Evolutionary conservation across 2,888 invertebrate genomes (phyloP).

Genomic region (Parasteatoda lunata): DNA sequence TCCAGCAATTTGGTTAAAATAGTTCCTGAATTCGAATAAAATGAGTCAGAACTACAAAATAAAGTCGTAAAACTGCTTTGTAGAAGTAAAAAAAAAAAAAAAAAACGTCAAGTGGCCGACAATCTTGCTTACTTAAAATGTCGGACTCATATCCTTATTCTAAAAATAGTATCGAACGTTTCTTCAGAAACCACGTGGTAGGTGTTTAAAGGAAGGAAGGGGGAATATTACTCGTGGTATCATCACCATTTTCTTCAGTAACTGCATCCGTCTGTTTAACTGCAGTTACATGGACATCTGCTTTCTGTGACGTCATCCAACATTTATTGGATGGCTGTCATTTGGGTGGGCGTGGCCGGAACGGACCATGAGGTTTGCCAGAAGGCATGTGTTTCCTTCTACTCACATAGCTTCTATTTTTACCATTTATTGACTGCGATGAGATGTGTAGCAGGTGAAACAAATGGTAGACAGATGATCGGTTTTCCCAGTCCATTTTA

Average conservation of each 20-base stretch:
- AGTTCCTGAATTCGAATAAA: no score
- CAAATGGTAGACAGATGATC: constrained; percentile 59
- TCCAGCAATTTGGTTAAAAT: no score
- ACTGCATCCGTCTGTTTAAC: constrained; percentile 47
- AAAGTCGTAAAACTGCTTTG: no score
- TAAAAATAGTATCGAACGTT: constrained; percentile 33
- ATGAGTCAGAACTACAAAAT: no score
- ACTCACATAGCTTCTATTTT: constrained; percentile 29
- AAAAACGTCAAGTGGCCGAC: no score
- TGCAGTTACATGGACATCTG: constrained; percentile 61
- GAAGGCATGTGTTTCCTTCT: constrained; percentile 53
- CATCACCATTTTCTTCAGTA: constrained; percentile 37
- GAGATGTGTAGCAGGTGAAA: constrained; percentile 60
- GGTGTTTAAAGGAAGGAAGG: constrained; percentile 32
- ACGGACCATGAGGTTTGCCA: constrained; percentile 56
- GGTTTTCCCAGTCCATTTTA: constrained; percentile 44
- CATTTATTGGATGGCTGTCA: constrained; percentile 67
- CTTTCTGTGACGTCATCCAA: constrained; percentile 60
- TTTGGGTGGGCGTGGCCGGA: constrained; percentile 61
- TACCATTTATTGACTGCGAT: constrained; percentile 61
- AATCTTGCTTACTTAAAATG: not conserved
- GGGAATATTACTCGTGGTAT: not conserved
- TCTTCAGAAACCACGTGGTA: constrained; percentile 35
- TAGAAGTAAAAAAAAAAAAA: no score
- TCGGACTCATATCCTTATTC: constrained; percentile 10